phyloP scores from a whole-genome alignment of 2,888 invertebrate genomes.

The Sphinx pinastri region DNA sequence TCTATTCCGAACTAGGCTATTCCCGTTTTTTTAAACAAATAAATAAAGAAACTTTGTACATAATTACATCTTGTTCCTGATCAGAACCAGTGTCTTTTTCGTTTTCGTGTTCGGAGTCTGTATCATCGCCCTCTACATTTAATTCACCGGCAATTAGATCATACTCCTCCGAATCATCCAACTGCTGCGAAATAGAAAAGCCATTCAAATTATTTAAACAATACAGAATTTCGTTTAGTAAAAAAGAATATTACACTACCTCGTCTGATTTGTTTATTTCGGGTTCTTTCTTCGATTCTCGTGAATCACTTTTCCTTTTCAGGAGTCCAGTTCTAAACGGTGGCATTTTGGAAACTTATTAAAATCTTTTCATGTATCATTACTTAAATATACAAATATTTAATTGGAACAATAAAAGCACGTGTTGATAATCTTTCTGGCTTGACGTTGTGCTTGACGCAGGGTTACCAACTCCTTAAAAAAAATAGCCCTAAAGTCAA shows the following conservation, averaged over 20 bases:
- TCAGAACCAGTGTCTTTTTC: constrained; percentile 71
- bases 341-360: constrained; percentile 60
- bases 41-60: background rate
- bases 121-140: constrained; percentile 57
- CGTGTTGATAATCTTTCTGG: constrained; percentile 12
- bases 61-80: constrained; percentile 72
- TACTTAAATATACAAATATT: background rate
- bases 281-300: constrained; percentile 37
- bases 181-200: constrained; percentile 35
- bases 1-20: too few relatives aligned
- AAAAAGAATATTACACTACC: constrained; percentile 37
- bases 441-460: too few relatives aligned
- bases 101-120: constrained; percentile 74
- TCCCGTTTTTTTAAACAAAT: too few relatives aligned
- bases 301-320: constrained; percentile 62
- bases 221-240: background rate
- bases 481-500: too few relatives aligned
- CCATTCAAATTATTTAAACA: background rate
- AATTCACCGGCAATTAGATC: constrained; percentile 59
- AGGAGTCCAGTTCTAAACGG: constrained; percentile 68
- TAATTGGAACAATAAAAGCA: constrained; percentile 23
- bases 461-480: too few relatives aligned
- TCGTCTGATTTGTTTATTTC: constrained; percentile 45
- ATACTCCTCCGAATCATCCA: constrained; percentile 44
- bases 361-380: background rate